These are phyloP conservation scores for Muschampia plurimacula DNA, from an alignment of 2,888 invertebrate species.

Conservation along the genomic window DNA sequence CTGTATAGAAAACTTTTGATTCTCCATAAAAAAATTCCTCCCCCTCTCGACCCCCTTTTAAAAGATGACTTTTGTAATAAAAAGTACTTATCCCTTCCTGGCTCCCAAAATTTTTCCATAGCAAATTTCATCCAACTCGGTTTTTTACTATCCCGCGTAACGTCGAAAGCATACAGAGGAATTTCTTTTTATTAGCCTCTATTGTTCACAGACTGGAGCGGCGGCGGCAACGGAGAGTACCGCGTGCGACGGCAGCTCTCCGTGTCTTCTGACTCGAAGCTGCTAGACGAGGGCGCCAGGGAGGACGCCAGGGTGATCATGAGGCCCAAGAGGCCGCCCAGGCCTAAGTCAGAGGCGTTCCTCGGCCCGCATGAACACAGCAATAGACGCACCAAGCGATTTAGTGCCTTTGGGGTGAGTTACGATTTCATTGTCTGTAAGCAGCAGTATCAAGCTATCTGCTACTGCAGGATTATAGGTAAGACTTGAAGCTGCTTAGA, in stretches of 20 bases:
- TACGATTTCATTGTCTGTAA: background rate
- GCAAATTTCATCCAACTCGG: too few species aligned
- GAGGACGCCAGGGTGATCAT: slow-evolving; percentile 95
- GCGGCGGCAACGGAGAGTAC: slow-evolving; percentile 89
- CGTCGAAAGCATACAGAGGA: background rate
- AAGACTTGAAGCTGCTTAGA: too few species aligned
- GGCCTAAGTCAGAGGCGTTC: slow-evolving; percentile 98
- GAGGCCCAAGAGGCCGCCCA: slow-evolving; percentile 95
- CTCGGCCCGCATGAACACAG: slow-evolving; percentile 91
- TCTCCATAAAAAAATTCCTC: too few species aligned
- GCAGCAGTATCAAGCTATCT: background rate
- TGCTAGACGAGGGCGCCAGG: slow-evolving; percentile 95
- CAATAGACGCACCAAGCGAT: slow-evolving; percentile 95
- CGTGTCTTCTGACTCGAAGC: slow-evolving; percentile 96
- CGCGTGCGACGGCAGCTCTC: slow-evolving; percentile 95
- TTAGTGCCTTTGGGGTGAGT: slow-evolving; percentile 98
- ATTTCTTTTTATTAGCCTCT: slow-evolving; percentile 3
- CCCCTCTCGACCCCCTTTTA: too few species aligned
- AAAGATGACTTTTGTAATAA: too few species aligned
- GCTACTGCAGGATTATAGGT: too few species aligned
- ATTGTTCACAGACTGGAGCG: slow-evolving; percentile 89
- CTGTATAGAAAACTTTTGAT: too few species aligned
- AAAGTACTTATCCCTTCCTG: too few species aligned
- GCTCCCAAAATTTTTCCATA: too few species aligned
- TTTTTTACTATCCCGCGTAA: background rate